These are phyloP conservation scores for Ceyx cyanopectus DNA, from an alignment of 2,113 vertebrate genomes.

Conservation along the genomic window DNA sequence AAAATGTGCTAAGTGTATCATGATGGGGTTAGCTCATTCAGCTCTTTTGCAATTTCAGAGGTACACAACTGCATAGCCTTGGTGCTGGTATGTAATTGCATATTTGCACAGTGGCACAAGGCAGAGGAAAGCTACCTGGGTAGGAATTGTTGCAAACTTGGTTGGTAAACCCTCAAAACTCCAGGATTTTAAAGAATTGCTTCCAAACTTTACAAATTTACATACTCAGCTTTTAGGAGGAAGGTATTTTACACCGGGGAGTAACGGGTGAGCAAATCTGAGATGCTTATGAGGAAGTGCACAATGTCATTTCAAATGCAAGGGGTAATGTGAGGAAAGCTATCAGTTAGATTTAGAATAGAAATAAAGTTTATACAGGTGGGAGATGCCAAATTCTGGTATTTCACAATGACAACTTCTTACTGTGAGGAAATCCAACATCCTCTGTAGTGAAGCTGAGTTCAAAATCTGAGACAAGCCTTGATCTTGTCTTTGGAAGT, in stretches of 20 bases:
- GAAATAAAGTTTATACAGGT: background rate
- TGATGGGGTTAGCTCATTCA: slow-evolving; percentile 28
- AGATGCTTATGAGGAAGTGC: background rate
- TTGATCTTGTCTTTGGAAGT: background rate
- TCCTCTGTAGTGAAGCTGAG: background rate
- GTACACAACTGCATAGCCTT: background rate
- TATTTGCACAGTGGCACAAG: background rate
- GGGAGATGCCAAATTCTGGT: background rate
- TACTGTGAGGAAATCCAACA: background rate
- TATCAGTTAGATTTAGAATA: background rate
- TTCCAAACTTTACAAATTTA: background rate
- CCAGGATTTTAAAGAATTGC: background rate
- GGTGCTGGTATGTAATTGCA: background rate
- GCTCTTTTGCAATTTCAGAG: slow-evolving; percentile 38
- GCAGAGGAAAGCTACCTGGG: background rate
- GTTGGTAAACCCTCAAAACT: background rate
- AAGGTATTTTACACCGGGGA: background rate
- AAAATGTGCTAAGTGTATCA: slow-evolving; percentile 9
- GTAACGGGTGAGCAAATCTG: background rate
- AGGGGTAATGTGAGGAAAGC: background rate
- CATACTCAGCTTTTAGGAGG: background rate
- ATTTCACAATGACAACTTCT: background rate
- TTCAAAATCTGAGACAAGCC: background rate
- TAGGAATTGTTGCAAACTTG: background rate
- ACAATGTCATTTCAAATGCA: background rate